Evolutionary conservation across 2,113 vertebrate genomes (phyloP).

Genomic region (Dicrurus megarhynchus): DNA sequence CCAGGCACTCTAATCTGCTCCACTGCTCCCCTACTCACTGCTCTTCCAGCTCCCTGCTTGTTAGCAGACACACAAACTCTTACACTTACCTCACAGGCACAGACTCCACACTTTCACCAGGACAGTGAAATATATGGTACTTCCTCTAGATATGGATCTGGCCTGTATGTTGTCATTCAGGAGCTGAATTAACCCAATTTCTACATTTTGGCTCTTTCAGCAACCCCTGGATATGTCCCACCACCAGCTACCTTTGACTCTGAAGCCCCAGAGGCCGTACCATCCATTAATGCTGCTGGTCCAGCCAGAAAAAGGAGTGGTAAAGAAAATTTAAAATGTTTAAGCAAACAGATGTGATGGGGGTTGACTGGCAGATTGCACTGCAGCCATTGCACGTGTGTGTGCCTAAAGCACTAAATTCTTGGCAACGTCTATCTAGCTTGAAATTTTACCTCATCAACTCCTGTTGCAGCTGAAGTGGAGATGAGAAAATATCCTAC

Average conservation of each 20-base stretch:
- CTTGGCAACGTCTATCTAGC: background rate
- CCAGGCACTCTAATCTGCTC: background rate
- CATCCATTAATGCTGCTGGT: conserved; percentile 30
- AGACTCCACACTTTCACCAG: background rate
- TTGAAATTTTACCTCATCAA: background rate
- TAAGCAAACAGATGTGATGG: background rate
- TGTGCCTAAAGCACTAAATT: background rate
- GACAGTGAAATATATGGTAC: background rate
- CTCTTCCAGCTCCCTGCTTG: background rate
- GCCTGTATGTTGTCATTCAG: background rate
- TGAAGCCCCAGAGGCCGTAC: conserved; percentile 70
- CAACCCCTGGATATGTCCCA: conserved; percentile 82
- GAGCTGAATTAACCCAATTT: background rate
- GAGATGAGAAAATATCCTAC: background rate
- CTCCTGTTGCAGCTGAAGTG: background rate
- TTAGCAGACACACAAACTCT: background rate
- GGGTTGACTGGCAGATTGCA: background rate
- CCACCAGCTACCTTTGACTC: conserved; percentile 88
- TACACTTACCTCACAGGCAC: background rate
- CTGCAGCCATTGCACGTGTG: background rate
- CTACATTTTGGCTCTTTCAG: conserved; percentile 72
- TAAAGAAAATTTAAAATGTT: conserved; percentile 35
- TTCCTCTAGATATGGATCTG: background rate
- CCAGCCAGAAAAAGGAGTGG: conserved; percentile 77
- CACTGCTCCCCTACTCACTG: background rate